phyloP scores from a whole-genome alignment of 2,888 invertebrate species.

The Ormia ochracea region DNA sequence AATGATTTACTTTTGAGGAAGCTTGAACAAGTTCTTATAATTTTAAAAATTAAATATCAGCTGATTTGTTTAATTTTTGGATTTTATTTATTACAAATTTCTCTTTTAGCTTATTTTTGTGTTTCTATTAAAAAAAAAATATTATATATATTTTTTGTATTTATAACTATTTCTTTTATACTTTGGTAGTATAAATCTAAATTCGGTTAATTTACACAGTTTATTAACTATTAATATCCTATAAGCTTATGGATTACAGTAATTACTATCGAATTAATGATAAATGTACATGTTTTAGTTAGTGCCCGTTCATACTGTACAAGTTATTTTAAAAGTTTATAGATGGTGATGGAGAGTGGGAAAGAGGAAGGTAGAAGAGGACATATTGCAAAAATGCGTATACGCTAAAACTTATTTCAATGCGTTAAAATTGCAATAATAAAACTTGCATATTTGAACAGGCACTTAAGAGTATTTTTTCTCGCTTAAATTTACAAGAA shows the following conservation, averaged over 20 bases:
- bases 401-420: too few species aligned
- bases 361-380: too few species aligned
- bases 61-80: too few species aligned
- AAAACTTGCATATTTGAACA: too few species aligned
- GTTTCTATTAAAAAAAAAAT: constrained; percentile 26
- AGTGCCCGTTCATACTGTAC: background rate
- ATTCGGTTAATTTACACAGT: constrained; percentile 32
- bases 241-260: constrained; percentile 16
- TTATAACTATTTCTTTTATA: constrained; percentile 30
- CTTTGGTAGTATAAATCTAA: constrained; percentile 45
- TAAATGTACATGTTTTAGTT: constrained; percentile 26
- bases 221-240: constrained; percentile 18
- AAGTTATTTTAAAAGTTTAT: too few species aligned
- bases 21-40: too few species aligned
- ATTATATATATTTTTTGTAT: background rate
- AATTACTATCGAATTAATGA: constrained; percentile 13
- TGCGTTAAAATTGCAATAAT: too few species aligned
- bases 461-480: too few species aligned
- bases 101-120: constrained; percentile 13
- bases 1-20: too few species aligned
- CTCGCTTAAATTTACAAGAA: too few species aligned
- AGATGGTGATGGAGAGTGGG: background rate
- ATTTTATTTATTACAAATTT: constrained; percentile 34
- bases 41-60: too few species aligned
- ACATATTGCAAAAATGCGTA: too few species aligned